Percentiles rank a stretch among this genome's conserved stretches.
Conservation (phyloP, 2,797 vertebrate species). For the Gymnopithys bicolor region DNA sequence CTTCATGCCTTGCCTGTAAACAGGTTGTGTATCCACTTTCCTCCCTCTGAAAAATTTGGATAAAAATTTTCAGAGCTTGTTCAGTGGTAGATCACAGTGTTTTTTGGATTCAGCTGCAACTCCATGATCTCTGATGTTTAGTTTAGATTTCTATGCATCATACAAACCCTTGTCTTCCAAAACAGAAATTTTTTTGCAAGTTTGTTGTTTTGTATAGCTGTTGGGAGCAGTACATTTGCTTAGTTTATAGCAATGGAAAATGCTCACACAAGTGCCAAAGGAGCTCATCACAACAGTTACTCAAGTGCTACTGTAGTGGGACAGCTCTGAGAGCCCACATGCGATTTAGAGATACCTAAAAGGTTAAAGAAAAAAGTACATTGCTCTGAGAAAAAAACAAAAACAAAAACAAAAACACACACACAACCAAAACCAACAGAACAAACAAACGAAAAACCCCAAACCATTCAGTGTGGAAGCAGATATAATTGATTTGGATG, state of each 20-base stretch:
- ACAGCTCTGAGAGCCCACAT: background rate
- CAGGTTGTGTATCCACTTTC: background rate
- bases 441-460: no score
- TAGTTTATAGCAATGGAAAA: background rate
- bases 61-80: background rate
- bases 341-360: background rate
- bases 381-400: background rate
- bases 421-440: background rate
- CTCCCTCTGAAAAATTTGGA: background rate
- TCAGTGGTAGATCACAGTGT: background rate
- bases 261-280: background rate
- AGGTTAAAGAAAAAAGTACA: conserved; percentile 25
- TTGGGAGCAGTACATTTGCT: background rate
- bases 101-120: background rate
- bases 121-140: background rate
- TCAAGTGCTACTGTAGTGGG: background rate
- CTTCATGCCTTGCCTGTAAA: background rate
- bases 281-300: background rate
- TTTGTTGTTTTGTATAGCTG: background rate
- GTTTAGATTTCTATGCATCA: background rate
- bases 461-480: background rate
- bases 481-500: conserved; percentile 14
- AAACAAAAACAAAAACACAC: background rate
- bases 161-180: background rate
- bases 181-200: background rate